Evolutionary conservation across 2,113 vertebrate genomes (phyloP), one percentile per base, ranked within the genome.

Genomic region (Echinops telfairi): DNA sequence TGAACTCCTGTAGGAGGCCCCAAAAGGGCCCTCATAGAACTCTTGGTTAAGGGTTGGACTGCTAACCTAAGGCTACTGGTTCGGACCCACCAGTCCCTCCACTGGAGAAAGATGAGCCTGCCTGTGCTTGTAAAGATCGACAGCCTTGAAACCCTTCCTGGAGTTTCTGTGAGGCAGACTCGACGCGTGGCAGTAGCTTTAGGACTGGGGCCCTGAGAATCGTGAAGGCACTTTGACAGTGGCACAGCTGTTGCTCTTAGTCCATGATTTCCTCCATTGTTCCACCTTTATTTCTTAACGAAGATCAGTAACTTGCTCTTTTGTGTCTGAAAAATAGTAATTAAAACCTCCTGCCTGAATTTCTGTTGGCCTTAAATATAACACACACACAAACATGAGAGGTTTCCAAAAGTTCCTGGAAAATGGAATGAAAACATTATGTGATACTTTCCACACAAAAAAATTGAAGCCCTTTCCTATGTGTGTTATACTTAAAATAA

Each of bases 361-460:
- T 83, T 89, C 93, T 81, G 10, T 53, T 10, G 1, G 82, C 17
- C 25, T 84, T 78, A 73, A 81, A 78, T 60, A 40, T 82, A 75
- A 29, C 53, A 20, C 36, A n/a, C 53, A 20, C 36, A 9, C 81
- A 10, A 58, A 2, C 57, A 8, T 82, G 38, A 9, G 25, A 83
- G 15, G 23, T 71, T 2, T 29, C 23, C 38, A 81, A 25, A n/a
- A 80, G 4, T 40, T 36, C 93, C 78, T 62, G 6, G 47, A 62
- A 60, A 53, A 47, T 43, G 16, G 75, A 38, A 6, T 40, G 47
- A 70, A 23, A 53, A 14, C 5, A 85, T 25, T 88, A 58, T 40
- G 85, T 92, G 58, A 78, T 90, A 19, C 66, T 47, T 87, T 89
- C 89, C 11, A n/a, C n/a, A n/a, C 77, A 53, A 87, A 82, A 60